Conservation (phyloP, 1,140 invertebrate species). For the Maniola jurtina region DNA sequence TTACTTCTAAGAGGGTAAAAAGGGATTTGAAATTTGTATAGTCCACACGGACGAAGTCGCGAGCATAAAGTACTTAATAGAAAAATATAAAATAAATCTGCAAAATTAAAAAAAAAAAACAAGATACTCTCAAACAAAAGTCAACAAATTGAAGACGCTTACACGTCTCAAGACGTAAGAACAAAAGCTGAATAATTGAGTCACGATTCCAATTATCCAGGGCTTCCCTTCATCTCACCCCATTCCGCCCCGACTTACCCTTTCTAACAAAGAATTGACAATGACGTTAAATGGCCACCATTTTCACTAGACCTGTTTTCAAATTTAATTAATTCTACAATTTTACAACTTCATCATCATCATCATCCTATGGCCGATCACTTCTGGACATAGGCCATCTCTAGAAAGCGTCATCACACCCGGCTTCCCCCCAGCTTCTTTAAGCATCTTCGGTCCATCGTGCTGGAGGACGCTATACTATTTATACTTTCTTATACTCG, state of each 20-base stretch:
- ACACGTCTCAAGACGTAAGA: conserved; percentile 11
- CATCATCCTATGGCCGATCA: no score
- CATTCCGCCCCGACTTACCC: conserved; percentile 9
- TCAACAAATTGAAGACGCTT: conserved; percentile 18
- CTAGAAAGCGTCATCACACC: no score
- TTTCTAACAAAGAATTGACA: conserved; percentile 17
- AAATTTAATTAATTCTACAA: not conserved
- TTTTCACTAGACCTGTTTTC: not conserved
- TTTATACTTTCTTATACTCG: no score
- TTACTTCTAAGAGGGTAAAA: no score
- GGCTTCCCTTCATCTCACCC: conserved; percentile 21
- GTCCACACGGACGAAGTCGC: no score
- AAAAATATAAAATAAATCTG: not conserved
- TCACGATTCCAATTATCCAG: conserved; percentile 30
- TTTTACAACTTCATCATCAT: no score
- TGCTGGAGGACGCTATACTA: no score
- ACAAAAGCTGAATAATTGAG: conserved; percentile 31
- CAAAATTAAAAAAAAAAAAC: conserved; percentile 7
- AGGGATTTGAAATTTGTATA: no score
- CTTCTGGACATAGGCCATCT: no score
- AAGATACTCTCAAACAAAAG: conserved; percentile 3
- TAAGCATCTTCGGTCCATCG: no score
- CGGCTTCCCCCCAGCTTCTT: no score
- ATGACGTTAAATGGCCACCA: conserved; percentile 4
- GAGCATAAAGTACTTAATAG: no score